Evolutionary conservation across 2,888 invertebrate species (phyloP).

Genomic region (Epicampocera succincta): DNA sequence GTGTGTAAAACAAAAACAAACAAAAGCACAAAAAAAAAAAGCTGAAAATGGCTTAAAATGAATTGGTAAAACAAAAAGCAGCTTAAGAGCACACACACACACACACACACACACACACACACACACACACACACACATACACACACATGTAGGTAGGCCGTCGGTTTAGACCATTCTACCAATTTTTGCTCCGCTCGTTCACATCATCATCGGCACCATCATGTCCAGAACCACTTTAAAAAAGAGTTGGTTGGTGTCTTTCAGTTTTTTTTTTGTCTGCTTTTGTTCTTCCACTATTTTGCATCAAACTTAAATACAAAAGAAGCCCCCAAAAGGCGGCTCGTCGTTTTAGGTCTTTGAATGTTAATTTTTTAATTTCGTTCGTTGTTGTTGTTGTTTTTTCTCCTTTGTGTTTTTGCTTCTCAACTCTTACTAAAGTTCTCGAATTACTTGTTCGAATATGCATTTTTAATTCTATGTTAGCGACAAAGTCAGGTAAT

Average conservation of each 20-base stretch:
- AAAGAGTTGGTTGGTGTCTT: conserved; percentile 28
- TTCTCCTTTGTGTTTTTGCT: conserved; percentile 70
- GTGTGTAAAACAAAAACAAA: conserved; percentile 42
- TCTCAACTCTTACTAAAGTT: conserved; percentile 75
- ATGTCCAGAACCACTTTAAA: conserved; percentile 64
- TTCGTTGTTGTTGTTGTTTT: conserved; percentile 70
- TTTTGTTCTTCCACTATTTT: conserved; percentile 39
- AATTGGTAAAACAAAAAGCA: conserved; percentile 57
- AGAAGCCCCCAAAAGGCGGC: conserved; percentile 80
- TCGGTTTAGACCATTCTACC: conserved; percentile 7
- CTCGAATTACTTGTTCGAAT: conserved; percentile 75
- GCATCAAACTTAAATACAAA: conserved; percentile 70
- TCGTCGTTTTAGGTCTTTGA: conserved; percentile 80
- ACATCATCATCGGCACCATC: conserved; percentile 43
- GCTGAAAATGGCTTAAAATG: conserved; percentile 57
- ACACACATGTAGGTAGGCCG: background rate
- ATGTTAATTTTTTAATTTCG: conserved; percentile 63
- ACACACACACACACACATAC: no score
- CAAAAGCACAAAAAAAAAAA: conserved; percentile 41
- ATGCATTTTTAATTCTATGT: conserved; percentile 40
- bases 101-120: background rate
- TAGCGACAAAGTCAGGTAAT: conserved; percentile 60
- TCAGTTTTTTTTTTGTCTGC: background rate
- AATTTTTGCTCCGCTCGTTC: conserved; percentile 19
- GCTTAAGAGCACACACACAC: background rate